Evolutionary conservation across 2,113 vertebrate genomes (phyloP).

Genomic region (Dipodomys spectabilis): DNA sequence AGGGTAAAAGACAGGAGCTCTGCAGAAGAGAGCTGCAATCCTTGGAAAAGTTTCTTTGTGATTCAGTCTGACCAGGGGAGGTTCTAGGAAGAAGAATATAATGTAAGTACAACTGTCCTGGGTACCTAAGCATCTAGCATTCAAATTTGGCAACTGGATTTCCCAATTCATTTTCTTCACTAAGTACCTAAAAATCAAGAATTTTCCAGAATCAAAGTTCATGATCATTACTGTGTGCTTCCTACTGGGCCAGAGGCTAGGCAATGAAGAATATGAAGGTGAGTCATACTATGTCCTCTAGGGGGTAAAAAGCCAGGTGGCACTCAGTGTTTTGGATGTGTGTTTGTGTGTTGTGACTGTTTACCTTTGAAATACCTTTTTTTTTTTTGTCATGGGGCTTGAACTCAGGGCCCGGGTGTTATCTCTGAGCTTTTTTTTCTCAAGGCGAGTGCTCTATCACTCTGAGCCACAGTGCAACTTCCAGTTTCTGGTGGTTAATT

Average conservation of each 20-base stretch:
- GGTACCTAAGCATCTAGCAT: neutral
- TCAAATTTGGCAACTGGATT: neutral
- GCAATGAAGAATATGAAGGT: neutral
- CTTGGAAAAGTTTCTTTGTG: constrained; percentile 59
- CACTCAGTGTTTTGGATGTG: neutral
- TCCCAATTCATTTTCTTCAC: constrained; percentile 9
- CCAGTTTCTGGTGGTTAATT: no score
- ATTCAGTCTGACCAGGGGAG: constrained; percentile 36
- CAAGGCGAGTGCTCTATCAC: no score
- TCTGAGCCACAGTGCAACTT: no score
- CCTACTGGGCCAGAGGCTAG: neutral
- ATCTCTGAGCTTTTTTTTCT: no score
- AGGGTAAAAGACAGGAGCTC: constrained; percentile 75
- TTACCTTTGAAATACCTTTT: constrained; percentile 21
- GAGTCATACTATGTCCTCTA: neutral
- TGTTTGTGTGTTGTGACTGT: neutral
- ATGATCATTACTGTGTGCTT: neutral
- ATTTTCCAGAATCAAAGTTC: neutral
- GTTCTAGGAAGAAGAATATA: constrained; percentile 53
- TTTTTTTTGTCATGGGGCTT: no score
- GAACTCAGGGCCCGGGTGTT: no score
- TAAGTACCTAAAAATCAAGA: constrained; percentile 25
- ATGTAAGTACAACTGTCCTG: neutral
- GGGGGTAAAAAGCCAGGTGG: neutral
- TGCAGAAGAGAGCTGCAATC: constrained; percentile 63